Conservation (phyloP, 2,888 invertebrate genomes). For the Aphrophora alni region DNA sequence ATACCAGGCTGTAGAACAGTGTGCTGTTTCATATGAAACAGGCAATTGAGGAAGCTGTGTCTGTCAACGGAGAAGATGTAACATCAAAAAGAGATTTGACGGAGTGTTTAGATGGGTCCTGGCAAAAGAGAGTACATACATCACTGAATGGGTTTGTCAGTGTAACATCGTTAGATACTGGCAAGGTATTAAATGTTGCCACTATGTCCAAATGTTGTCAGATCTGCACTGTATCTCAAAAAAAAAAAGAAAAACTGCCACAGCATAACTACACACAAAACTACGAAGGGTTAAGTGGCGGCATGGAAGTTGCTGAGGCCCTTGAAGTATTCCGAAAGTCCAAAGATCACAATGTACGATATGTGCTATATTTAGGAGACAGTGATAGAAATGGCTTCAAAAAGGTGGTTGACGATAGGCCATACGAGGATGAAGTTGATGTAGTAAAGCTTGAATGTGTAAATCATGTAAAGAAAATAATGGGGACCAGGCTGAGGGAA, state of each 20-base stretch:
- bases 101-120: slow-evolving; percentile 14
- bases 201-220: not conserved
- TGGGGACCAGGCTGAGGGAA: not conserved
- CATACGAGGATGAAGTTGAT: no score
- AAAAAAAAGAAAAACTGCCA: not conserved
- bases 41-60: not conserved
- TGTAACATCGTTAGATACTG: slow-evolving; percentile 17
- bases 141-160: slow-evolving; percentile 25
- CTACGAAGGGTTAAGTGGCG: not conserved
- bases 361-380: not conserved
- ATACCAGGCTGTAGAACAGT: not conserved
- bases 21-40: not conserved
- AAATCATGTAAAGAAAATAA: not conserved
- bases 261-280: not conserved
- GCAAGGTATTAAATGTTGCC: slow-evolving; percentile 15
- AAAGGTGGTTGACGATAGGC: no score
- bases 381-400: not conserved
- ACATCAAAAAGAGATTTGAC: slow-evolving; percentile 10
- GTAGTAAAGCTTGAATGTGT: not conserved
- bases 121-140: slow-evolving; percentile 11
- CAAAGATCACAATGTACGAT: not conserved
- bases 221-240: not conserved
- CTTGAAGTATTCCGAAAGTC: not conserved
- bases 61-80: not conserved
- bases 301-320: not conserved